Evolutionary conservation across 2,113 vertebrate genomes (phyloP), one percentile per base, ranked within the genome.

Genomic region (Psittacara wagleri): DNA sequence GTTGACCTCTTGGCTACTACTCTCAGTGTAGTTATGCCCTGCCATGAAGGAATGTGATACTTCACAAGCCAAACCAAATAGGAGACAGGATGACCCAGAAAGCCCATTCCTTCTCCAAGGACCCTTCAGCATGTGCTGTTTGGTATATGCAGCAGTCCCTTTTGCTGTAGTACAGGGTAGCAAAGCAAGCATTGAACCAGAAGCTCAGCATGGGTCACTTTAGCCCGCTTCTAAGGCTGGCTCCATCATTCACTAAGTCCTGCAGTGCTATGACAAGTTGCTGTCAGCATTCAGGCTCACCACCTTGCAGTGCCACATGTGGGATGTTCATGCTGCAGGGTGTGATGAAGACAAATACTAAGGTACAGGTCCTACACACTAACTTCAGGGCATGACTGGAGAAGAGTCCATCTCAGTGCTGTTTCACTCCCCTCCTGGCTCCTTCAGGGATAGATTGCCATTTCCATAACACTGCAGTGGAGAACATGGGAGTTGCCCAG

Each of bases 21-120:
- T 86, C 44, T 91, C 69, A 29, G 54, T 44, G 41, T 54, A 89
- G 77, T 64, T 77, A 46, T 3, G 91, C 67, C 69, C 55, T 87
- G 67, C 57, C 70, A 70, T 28, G 63, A 27, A 17, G 31, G n/a
- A 93, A 91, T 7, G 43, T 39, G 67, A 76, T 79, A 37, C 37
- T 89, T 84, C 67, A 88, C 55, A 96, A 91, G 61, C 41, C 73
- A 91, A 90, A 77, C 46, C 72, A 95, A 94, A 79, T 83, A 83
- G 17, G 48, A 94, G 49, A 46, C 11, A 69, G 62, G n/a, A 92
- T 85, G 67, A 94, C 74, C 66, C 74, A 87, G 67, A 67, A 94
- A 90, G 62, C 15, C 48, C 57, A 39, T 77, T 94, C 64, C 43
- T 94, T 61, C 76, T 88, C 73, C 69, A 84, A 41, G 52, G 66